phyloP scores from a whole-genome alignment of 2,113 vertebrate genomes.

The Stomatorhinus ivindoensis region DNA sequence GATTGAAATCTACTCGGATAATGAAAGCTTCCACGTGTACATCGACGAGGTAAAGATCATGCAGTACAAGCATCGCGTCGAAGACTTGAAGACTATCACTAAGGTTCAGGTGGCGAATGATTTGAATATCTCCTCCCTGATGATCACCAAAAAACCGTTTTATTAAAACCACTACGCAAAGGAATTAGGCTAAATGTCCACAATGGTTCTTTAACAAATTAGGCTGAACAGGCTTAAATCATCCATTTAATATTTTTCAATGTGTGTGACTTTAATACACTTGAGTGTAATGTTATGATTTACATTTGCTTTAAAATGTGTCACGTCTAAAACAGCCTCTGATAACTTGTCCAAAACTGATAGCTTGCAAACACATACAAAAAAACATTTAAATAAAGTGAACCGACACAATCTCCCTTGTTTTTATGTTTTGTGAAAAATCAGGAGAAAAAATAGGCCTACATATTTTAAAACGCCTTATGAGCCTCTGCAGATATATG shows the following conservation, averaged over 20 bases:
- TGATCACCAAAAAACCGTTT: constrained; percentile 57
- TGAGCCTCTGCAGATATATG: neutral
- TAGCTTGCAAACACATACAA: neutral
- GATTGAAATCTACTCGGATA: constrained; percentile 67
- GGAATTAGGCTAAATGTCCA: neutral
- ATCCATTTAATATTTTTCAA: too few relatives aligned
- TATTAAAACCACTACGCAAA: constrained; percentile 35
- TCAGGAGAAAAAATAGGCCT: neutral
- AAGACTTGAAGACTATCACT: constrained; percentile 57
- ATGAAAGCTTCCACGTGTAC: constrained; percentile 63
- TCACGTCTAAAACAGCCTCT: neutral
- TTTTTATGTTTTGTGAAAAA: neutral
- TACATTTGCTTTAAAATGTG: neutral
- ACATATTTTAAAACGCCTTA: neutral
- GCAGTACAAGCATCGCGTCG: constrained; percentile 60
- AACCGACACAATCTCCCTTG: neutral
- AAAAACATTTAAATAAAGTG: neutral
- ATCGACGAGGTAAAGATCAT: constrained; percentile 58
- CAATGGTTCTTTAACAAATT: constrained; percentile 2
- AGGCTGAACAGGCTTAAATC: too few relatives aligned
- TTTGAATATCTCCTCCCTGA: constrained; percentile 59
- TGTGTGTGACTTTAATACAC: neutral
- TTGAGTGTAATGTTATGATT: neutral
- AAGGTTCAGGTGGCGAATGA: constrained; percentile 65
- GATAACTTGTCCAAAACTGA: neutral